phyloP scores from a whole-genome alignment of 1,140 invertebrate species.

The Coptotermes formosanus region DNA sequence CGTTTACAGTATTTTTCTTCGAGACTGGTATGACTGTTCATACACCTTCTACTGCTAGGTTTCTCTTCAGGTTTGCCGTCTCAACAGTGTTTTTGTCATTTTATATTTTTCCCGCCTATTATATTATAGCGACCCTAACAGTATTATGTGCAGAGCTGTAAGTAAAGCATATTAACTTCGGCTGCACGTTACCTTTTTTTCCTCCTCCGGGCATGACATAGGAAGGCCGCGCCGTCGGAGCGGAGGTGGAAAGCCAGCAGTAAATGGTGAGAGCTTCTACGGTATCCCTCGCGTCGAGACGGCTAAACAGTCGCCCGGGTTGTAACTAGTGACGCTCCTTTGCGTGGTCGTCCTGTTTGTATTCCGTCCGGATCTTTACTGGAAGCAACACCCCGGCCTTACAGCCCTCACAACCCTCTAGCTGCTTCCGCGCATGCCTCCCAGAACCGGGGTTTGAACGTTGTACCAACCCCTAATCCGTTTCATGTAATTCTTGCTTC shows the following conservation, averaged over 20 bases:
- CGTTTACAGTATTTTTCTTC: too few relatives aligned
- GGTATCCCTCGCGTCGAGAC: slow-evolving; percentile 19
- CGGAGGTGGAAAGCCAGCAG: slow-evolving; percentile 43
- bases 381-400: neutral
- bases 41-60: too few relatives aligned
- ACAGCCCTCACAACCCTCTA: neutral
- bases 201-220: slow-evolving; percentile 44
- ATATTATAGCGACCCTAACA: too few relatives aligned
- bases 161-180: neutral
- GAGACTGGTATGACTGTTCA: too few relatives aligned
- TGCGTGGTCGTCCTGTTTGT: neutral
- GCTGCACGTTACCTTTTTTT: slow-evolving; percentile 40
- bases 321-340: neutral
- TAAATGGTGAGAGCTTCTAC: slow-evolving; percentile 40
- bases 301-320: neutral
- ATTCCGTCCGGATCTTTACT: neutral
- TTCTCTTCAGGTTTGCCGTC: too few relatives aligned
- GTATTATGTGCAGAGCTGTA: too few relatives aligned
- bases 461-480: too few relatives aligned
- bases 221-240: slow-evolving; percentile 42
- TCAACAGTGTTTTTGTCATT: too few relatives aligned
- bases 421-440: neutral
- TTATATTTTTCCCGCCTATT: too few relatives aligned
- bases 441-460: too few relatives aligned
- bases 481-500: too few relatives aligned